Base-by-base conservation (phyloP, 37 sponge, comb jelly and placozoan genomes). In the Lycopodina hypogea region DNA sequence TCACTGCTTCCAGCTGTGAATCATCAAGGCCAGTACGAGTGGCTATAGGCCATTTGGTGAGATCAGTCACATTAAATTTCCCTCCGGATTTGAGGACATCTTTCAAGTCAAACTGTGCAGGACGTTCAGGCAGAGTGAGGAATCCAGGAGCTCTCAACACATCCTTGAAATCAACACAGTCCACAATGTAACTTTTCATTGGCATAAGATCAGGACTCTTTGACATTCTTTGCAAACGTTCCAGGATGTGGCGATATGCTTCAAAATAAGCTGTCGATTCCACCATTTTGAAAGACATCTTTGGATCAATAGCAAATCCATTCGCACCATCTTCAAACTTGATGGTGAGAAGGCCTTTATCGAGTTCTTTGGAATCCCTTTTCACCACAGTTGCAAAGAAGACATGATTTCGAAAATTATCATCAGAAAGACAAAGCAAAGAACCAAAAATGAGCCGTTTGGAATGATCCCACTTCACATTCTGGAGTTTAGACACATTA, bases 231-330 rank as follows among this genome's bases (percentile, higher is more conserved):
- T 92, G 88, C 38, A 96, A 71, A 11, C 83, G 34, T 26, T 72
- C 56, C 0, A 96, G 83, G 7, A 92, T 72, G 53, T 89, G 93
- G 35, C 90, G 85, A 76, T 89, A 92, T 35, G 96, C 96, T 77
- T 96, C 93, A 74, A 87, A 96, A 63, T 96, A 96, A 35, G 94
- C 93, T 14, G 82, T 80, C 4, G 94, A 94, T 64, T 94, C 91
- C 69, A 86, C 83, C 83, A 90, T 86, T 21, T 35, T 39, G 50
- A 60, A 90, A 0, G 57, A 77, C 22, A 18, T 26, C 12, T 40
- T 32, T 8, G 89, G 67, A 32, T 88, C 32, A 11, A 93, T 71
- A 12, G 30, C 28, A 70, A 85, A 83, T 0, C 57, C 80, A 53
- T 86, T 79, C 7, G 65, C 36, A 50, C 34, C 51, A 34, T 71